Conservation (phyloP, 2,888 invertebrate species). For the Lysandra coridon region DNA sequence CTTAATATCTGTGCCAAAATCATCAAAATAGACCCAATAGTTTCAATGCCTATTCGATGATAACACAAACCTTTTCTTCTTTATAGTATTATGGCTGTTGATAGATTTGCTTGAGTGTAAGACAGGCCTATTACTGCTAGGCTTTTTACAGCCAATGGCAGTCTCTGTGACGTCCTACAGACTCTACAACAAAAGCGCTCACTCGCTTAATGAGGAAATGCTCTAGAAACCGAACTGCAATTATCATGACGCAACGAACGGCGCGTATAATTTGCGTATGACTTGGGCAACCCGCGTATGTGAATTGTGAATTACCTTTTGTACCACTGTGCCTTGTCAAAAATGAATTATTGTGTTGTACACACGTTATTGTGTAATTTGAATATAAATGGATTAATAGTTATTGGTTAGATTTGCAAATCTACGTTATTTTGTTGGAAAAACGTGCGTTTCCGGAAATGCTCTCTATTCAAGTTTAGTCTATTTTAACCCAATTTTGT, state of each 20-base stretch:
- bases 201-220: constrained; percentile 75
- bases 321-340: background rate
- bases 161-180: constrained; percentile 38
- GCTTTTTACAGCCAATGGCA: background rate
- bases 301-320: constrained; percentile 4
- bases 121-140: background rate
- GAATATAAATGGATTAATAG: too few species aligned
- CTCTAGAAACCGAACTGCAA: constrained; percentile 68
- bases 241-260: constrained; percentile 64
- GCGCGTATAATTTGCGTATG: constrained; percentile 53
- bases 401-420: too few species aligned
- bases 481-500: background rate
- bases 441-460: too few species aligned
- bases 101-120: background rate
- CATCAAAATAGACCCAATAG: too few species aligned
- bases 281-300: constrained; percentile 35
- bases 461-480: too few species aligned
- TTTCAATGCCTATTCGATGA: too few species aligned
- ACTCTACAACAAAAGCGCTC: constrained; percentile 53
- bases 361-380: too few species aligned
- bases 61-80: too few species aligned
- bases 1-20: too few species aligned
- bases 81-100: background rate
- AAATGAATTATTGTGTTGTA: too few species aligned
- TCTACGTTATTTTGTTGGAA: too few species aligned